A percentile compares a stretch with the other conserved stretches of the same genome.
These are phyloP conservation scores for Gallinago media DNA, from an alignment of 2,113 vertebrate genomes.

Conservation along the genomic window DNA sequence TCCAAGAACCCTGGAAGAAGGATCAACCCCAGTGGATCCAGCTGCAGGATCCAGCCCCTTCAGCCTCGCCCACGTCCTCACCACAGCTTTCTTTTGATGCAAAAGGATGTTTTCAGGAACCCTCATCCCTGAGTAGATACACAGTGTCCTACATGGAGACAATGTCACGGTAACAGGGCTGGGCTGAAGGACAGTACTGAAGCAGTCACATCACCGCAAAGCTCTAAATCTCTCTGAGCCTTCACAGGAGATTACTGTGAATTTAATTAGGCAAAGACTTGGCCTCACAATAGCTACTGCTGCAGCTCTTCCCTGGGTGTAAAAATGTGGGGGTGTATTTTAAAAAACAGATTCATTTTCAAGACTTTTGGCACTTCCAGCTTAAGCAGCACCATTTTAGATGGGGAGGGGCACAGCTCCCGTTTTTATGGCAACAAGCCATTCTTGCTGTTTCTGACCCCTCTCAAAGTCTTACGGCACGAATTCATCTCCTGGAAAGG, in stretches of 20 bases:
- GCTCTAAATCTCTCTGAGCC: constrained; percentile 17
- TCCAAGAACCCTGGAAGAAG: background rate
- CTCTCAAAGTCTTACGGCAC: background rate
- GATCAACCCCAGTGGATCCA: background rate
- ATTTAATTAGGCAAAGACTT: constrained; percentile 22
- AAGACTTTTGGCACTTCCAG: background rate
- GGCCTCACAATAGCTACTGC: background rate
- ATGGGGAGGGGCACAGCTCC: background rate
- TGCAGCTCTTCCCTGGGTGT: background rate
- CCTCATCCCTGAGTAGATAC: background rate
- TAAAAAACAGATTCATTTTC: background rate
- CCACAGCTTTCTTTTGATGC: background rate
- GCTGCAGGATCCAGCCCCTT: background rate
- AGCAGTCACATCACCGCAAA: background rate
- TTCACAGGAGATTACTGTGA: background rate
- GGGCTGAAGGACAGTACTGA: background rate
- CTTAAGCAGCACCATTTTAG: background rate
- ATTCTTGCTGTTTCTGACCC: background rate
- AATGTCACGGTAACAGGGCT: background rate
- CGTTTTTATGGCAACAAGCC: background rate
- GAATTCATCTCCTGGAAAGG: background rate
- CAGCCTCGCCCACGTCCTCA: background rate
- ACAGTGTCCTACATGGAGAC: rapidly evolving
- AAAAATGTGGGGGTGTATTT: background rate
- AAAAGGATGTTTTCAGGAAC: background rate